Conservation (phyloP, 2,797 vertebrate species). For the Bryconaethiops microstoma region DNA sequence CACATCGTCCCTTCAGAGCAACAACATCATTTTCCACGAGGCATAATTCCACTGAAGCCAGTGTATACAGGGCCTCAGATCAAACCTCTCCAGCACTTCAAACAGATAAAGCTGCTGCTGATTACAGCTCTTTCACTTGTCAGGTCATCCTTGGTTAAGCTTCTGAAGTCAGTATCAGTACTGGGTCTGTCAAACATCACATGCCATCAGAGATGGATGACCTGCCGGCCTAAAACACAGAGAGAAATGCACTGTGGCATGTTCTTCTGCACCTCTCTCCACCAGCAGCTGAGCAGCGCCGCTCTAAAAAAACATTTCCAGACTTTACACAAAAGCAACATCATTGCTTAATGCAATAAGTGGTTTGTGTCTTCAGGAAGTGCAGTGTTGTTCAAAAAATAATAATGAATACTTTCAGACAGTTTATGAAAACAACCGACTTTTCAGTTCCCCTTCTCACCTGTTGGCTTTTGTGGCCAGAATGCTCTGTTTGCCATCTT, state of each 20-base stretch:
- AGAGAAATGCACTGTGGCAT: slow-evolving; percentile 42
- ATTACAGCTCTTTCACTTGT: slow-evolving; percentile 73
- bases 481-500: too few species aligned
- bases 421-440: neutral
- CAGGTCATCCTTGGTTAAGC: slow-evolving; percentile 62
- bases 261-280: neutral
- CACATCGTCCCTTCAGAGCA: slow-evolving; percentile 14
- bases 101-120: slow-evolving; percentile 69
- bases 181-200: slow-evolving; percentile 71
- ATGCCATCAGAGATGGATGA: slow-evolving; percentile 59
- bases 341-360: neutral
- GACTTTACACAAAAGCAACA: neutral
- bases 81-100: slow-evolving; percentile 64
- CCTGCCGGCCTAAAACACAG: slow-evolving; percentile 33
- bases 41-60: slow-evolving; percentile 44
- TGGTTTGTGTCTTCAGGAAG: neutral
- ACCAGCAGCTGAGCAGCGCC: neutral
- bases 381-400: neutral
- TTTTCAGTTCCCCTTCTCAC: neutral
- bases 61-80: slow-evolving; percentile 54
- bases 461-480: neutral
- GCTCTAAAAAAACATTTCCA: neutral
- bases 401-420: neutral
- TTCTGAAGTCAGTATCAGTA: slow-evolving; percentile 71
- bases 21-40: slow-evolving; percentile 17